A percentile compares a stretch with the other conserved stretches of the same genome.
Conservation (phyloP, 2,888 invertebrate genomes). For the Gryllus longicercus region DNA sequence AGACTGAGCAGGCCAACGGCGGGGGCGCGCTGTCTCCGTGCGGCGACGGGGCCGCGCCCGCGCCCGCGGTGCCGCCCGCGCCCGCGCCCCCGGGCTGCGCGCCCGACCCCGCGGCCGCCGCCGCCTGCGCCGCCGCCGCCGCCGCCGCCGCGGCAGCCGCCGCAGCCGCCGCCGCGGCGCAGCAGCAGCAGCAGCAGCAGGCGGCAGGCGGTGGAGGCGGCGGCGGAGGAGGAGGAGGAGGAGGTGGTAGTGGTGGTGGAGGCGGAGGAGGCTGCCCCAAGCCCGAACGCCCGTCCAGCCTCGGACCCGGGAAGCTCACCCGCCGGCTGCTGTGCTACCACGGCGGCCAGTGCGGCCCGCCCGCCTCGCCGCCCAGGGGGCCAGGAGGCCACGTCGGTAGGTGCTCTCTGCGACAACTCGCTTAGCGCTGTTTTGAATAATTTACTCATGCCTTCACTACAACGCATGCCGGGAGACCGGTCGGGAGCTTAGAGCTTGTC, state of each 20-base stretch:
- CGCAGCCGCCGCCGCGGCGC: conserved; percentile 53
- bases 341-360: conserved; percentile 67
- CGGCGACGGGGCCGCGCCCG: conserved; percentile 43
- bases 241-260: conserved; percentile 44
- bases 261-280: conserved; percentile 53
- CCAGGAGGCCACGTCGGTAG: too few relatives aligned
- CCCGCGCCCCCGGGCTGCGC: conserved; percentile 36
- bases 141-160: conserved; percentile 74
- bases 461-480: too few relatives aligned
- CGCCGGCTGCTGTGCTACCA: conserved; percentile 77
- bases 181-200: conserved; percentile 32
- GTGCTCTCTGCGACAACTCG: too few relatives aligned
- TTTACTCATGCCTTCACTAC: too few relatives aligned
- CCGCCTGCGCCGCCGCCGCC: conserved; percentile 59
- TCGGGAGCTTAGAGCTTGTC: too few relatives aligned
- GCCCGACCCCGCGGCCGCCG: conserved; percentile 39
- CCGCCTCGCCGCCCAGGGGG: conserved; percentile 37
- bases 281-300: conserved; percentile 76
- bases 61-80: conserved; percentile 36
- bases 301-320: conserved; percentile 67
- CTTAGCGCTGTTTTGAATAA: too few relatives aligned
- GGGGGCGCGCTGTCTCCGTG: conserved; percentile 46
- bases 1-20: conserved; percentile 72
- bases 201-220: conserved; percentile 51
- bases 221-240: conserved; percentile 37